Percentiles rank a stretch among this genome's conserved stretches.
Evolutionary conservation across 2,888 invertebrate genomes (phyloP).

Genomic region (Petrolisthes manimaculis): DNA sequence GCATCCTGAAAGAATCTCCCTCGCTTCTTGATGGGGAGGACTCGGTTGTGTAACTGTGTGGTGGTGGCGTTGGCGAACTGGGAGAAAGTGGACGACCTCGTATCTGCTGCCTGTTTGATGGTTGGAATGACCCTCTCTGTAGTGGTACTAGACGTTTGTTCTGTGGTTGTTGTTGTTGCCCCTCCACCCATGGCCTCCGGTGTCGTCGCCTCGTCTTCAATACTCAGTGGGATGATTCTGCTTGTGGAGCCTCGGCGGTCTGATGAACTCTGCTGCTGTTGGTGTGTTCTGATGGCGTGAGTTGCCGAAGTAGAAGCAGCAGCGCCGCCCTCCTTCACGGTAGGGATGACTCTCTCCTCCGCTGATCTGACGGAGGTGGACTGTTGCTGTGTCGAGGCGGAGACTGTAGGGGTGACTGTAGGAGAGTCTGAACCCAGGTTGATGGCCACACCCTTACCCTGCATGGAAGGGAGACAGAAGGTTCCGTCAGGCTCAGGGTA

Average conservation of each 20-base stretch:
- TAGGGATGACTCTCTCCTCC: constrained; percentile 38
- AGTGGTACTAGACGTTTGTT: not conserved
- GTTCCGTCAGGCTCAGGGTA: not conserved
- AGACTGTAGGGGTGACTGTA: not conserved
- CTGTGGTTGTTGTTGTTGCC: not conserved
- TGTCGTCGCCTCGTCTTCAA: constrained; percentile 29
- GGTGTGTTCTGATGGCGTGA: constrained; percentile 23
- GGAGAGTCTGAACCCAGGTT: not conserved
- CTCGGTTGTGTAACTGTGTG: constrained; percentile 14
- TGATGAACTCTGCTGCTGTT: not conserved
- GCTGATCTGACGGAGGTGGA: not conserved
- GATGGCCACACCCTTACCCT: constrained; percentile 10
- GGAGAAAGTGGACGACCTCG: not conserved
- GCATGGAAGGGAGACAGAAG: not conserved
- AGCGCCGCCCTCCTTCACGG: constrained; percentile 15
- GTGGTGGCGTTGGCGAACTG: constrained; percentile 9
- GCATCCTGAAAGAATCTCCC: constrained; percentile 63
- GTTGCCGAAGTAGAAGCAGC: not conserved
- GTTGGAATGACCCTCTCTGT: constrained; percentile 38
- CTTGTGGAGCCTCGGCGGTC: constrained; percentile 36
- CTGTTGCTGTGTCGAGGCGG: not conserved
- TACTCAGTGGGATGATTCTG: constrained; percentile 44
- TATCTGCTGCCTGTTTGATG: constrained; percentile 2
- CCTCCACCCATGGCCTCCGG: not conserved
- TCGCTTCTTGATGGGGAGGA: constrained; percentile 58